Conservation (phyloP, 2,797 vertebrate species). For the Eupleurogrammus muticus region DNA sequence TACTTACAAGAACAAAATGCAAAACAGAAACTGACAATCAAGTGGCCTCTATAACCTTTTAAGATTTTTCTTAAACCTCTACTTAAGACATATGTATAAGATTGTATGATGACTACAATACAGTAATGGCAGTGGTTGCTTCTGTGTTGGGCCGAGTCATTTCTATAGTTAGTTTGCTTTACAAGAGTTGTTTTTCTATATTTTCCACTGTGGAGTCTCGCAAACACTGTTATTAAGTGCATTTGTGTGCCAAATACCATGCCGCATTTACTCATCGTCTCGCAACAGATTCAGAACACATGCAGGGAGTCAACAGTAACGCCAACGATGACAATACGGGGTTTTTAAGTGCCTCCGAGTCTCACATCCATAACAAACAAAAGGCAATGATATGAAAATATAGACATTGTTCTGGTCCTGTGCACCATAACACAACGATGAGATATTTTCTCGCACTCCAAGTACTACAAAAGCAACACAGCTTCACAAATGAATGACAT, state of each 20-base stretch:
- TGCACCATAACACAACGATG: conserved; percentile 20
- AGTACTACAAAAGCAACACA: conserved; percentile 27
- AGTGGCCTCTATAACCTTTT: background rate
- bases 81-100: background rate
- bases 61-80: background rate
- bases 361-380: conserved; percentile 1
- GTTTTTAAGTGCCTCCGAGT: conserved; percentile 1
- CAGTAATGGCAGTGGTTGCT: no score
- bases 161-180: conserved; percentile 4
- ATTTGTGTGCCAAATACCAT: background rate
- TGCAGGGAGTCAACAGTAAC: background rate
- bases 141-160: background rate
- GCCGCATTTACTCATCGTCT: background rate
- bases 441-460: conserved; percentile 18
- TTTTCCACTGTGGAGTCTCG: conserved; percentile 6
- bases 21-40: no score
- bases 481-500: conserved; percentile 41
- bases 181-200: background rate
- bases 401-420: conserved; percentile 14
- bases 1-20: background rate
- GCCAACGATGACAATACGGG: background rate
- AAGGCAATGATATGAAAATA: conserved; percentile 30
- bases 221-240: conserved; percentile 2
- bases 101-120: background rate
- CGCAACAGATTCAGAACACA: background rate